Evolutionary conservation across 2,888 invertebrate species (phyloP), one percentile per base, ranked within the genome.

Genomic region (Amphipyra berbera): DNA sequence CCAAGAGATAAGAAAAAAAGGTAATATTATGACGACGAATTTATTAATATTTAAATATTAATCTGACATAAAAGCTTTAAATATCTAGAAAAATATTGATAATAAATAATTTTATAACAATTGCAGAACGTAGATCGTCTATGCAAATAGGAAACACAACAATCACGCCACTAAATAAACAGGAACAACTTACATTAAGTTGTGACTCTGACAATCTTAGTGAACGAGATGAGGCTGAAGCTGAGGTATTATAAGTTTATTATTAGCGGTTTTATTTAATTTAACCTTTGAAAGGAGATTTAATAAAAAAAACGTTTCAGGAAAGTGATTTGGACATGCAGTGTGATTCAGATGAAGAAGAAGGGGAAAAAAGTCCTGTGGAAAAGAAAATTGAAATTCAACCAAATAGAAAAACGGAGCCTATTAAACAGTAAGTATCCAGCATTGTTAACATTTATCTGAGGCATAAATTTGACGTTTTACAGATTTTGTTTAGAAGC

Each of bases 191-290:
- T 74, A 95, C 96, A 57, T 94, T 97, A 79, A 96, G 95, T 79
- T 96, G 96, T 82, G 96, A 96, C 68, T 96, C 96, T 5, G 97
- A 97, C 79, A 97, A 97, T 72, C 95, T 97, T 70, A 96, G 98
- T 87, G 96, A 96, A 83, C 93, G 97, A 21, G 97, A 97, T 86
- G 97, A 97, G 89, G 97, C 97, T 13, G 97, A 97, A 87, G 98
- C 97, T 5, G 97, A 98, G 85, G 95, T 95, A 84, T 67, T n/a
- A 4, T 13, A 40, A 8, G 4, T 45, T 54, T 27, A 6, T 55
- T 8, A 37, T n/a, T 53, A 14, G 21, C 21, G n/a, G n/a, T n/a
- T n/a, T n/a, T 14, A 9, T 6, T 12, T 6, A 14, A 41, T 47
- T 1, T 2, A 21, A 2, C 21, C 21, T 2, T 21, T 21, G 3